Percentiles rank a stretch among this genome's conserved stretches.
Conservation (phyloP, 2,888 invertebrate genomes). For the Diarsia mendica region DNA sequence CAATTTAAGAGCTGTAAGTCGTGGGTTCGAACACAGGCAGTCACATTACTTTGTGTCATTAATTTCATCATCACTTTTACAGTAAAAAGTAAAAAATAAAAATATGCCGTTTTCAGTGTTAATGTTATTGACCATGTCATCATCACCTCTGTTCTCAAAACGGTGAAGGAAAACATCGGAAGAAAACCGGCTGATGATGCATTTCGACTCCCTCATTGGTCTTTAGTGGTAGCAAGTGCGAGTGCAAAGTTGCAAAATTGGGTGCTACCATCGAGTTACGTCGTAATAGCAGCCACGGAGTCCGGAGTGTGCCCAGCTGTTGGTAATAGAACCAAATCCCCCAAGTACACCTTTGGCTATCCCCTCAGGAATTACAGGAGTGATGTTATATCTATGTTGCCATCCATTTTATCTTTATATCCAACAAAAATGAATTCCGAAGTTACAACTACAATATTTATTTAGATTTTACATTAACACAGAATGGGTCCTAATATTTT, state of each 20-base stretch:
- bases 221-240: background rate
- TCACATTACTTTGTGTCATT: no score
- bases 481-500: slow-evolving; percentile 34
- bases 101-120: no score
- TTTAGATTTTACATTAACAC: slow-evolving; percentile 31
- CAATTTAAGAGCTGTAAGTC: no score
- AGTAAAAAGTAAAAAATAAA: no score
- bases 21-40: no score
- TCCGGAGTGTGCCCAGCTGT: background rate
- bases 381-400: background rate
- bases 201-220: no score
- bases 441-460: slow-evolving; percentile 21
- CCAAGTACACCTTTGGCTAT: background rate
- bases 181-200: no score
- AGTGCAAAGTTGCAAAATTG: background rate
- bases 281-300: background rate
- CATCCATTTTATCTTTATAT: background rate
- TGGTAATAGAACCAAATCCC: background rate
- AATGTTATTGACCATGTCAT: no score
- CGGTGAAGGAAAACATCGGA: no score
- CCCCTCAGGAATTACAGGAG: background rate
- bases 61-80: no score
- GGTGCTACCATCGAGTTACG: background rate
- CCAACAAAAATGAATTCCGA: background rate
- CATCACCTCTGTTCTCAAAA: no score